Evolutionary conservation across 2,113 vertebrate species (phyloP), one percentile per base, ranked within the genome.

Genomic region (Tupaia chinensis): DNA sequence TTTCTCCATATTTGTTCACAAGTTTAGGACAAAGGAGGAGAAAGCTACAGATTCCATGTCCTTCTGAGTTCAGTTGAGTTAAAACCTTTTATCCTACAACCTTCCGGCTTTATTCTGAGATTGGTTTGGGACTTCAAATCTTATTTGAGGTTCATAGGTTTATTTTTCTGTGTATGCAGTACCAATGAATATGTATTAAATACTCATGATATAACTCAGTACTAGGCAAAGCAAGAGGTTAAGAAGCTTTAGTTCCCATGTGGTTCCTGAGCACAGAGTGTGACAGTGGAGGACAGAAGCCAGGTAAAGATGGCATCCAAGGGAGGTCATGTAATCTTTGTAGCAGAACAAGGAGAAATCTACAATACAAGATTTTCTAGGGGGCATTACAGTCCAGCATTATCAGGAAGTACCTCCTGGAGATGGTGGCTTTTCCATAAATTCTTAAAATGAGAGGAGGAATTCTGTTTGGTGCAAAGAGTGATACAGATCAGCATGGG

Each of bases 281-380:
- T 32, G 9, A 13, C 4, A 65, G 63, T 73, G 23, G 5, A 79
- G 54, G 4, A 54, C 7, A 78, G 70, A 78, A 29, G 56, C 34
- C 22, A 17, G 29, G 53, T n/a, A 15, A 63, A n/a, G 20, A n/a
- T 56, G 32, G 69, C 73, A 7, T 34, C 69, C 58, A 1, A 14
- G 2, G 16, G 77, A 77, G 27, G 2, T 60, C 22, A 3, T 9
- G 5, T 0, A n/a, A 23, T 1, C 4, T 54, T 16, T 14, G 16
- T 1, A 60, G 34, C 13, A 29, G 20, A 93, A 78, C 4, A 14
- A 87, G 44, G 66, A 68, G 29, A 69, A 63, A 22, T n/a, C 23
- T 7, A 22, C 6, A 72, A 88, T 5, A 17, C 60, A 32, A 15
- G 19, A 22, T 27, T 72, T 54, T 60, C 29, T 20, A 9, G 54